Evolutionary conservation across 2,888 invertebrate species (phyloP).

Genomic region (Caenorhabditis panamensis): DNA sequence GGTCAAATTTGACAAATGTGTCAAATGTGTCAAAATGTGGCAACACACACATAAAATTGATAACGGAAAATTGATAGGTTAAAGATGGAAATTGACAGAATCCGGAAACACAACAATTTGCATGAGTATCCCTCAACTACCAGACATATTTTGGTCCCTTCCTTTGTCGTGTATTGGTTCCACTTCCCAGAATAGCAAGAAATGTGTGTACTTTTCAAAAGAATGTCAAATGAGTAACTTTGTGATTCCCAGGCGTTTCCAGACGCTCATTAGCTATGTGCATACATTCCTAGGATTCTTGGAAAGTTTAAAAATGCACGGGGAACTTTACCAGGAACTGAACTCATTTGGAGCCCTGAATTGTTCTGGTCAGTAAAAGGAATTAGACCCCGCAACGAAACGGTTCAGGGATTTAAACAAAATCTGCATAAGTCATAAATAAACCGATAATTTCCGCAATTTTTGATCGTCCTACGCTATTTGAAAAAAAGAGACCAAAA

Average conservation of each 20-base stretch:
- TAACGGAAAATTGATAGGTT: no score
- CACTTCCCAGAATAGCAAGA: neutral
- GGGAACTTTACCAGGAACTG: no score
- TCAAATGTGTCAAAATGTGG: no score
- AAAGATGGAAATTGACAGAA: no score
- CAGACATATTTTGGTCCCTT: no score
- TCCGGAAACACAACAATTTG: no score
- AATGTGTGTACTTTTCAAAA: slow-evolving; percentile 36
- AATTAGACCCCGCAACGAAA: slow-evolving; percentile 20
- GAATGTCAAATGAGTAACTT: slow-evolving; percentile 46
- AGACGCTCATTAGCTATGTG: slow-evolving; percentile 37
- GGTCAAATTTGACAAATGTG: neutral
- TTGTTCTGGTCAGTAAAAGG: neutral
- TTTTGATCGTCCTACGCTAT: slow-evolving; percentile 41
- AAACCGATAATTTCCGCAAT: slow-evolving; percentile 35
- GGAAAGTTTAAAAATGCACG: slow-evolving; percentile 32
- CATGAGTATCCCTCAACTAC: no score
- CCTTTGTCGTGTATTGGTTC: neutral
- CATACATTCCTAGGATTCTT: slow-evolving; percentile 36
- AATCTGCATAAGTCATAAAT: slow-evolving; percentile 39
- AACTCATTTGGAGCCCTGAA: neutral
- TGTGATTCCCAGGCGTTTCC: slow-evolving; percentile 15
- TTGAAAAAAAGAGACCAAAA: neutral
- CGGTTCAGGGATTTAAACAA: neutral
- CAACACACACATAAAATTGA: no score